Percentiles rank a stretch among this genome's conserved stretches.
Evolutionary conservation across 2,113 vertebrate species (phyloP).

Genomic region (Azemiops feae): DNA sequence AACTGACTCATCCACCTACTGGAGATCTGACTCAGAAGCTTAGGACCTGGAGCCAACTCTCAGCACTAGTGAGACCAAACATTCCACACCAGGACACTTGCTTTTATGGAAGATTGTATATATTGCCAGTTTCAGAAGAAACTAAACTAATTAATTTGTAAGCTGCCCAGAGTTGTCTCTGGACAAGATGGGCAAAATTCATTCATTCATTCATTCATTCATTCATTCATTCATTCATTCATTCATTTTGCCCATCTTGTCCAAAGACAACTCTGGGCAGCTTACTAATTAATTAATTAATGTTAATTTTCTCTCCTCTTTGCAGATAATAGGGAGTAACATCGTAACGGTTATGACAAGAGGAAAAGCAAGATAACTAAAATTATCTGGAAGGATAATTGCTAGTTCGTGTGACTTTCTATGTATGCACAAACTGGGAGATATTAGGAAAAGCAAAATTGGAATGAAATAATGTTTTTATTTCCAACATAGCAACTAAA

Average conservation of each 20-base stretch:
- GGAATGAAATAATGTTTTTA: background rate
- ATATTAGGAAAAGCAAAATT: background rate
- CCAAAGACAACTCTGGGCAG: background rate
- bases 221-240: too few species aligned
- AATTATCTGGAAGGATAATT: background rate
- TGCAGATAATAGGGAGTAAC: background rate
- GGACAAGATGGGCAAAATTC: background rate
- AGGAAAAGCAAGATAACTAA: background rate
- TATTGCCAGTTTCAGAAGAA: constrained; percentile 6
- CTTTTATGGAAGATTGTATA: background rate
- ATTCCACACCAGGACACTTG: background rate
- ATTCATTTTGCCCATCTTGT: too few species aligned
- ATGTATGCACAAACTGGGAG: background rate
- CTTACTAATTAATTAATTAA: background rate
- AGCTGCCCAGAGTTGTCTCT: background rate
- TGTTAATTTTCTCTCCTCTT: background rate
- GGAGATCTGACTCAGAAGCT: background rate
- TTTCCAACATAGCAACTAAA: background rate
- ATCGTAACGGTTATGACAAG: background rate
- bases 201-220: too few species aligned
- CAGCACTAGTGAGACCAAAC: background rate
- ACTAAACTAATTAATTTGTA: background rate
- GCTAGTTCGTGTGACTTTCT: background rate
- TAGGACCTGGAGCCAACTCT: background rate
- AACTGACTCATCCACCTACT: background rate